These are phyloP conservation scores for Grus americana DNA, from an alignment of 2,113 vertebrate species.

Conservation along the genomic window DNA sequence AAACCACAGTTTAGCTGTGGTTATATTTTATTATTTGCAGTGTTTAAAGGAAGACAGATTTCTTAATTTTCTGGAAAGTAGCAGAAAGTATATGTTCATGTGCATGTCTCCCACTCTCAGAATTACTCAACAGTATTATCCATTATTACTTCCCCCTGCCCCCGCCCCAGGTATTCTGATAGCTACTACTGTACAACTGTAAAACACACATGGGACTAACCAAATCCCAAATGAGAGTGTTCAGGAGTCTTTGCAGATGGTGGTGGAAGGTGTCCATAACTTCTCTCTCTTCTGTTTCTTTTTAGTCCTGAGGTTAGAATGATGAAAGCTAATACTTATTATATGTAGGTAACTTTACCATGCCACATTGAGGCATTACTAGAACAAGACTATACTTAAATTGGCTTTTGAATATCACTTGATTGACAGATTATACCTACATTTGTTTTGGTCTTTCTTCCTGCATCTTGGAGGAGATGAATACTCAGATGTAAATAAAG, in stretches of 20 bases:
- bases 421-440: background rate
- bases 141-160: accelerated
- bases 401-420: background rate
- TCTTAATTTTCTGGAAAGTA: background rate
- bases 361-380: background rate
- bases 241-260: background rate
- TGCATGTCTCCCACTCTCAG: accelerated
- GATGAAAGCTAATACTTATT: background rate
- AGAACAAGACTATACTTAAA: background rate
- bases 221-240: background rate
- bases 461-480: background rate
- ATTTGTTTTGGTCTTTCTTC: background rate
- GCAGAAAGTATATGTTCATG: background rate
- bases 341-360: background rate
- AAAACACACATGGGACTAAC: background rate
- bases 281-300: background rate
- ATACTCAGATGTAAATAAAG: background rate
- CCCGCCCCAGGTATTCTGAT: accelerated
- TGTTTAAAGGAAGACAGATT: background rate
- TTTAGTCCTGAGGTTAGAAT: background rate
- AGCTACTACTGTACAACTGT: background rate
- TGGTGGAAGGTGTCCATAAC: background rate
- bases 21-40: background rate
- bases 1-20: background rate
- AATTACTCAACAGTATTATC: background rate